Base-by-base conservation (phyloP, 2,888 invertebrate genomes). In the Leucozona laternaria region DNA sequence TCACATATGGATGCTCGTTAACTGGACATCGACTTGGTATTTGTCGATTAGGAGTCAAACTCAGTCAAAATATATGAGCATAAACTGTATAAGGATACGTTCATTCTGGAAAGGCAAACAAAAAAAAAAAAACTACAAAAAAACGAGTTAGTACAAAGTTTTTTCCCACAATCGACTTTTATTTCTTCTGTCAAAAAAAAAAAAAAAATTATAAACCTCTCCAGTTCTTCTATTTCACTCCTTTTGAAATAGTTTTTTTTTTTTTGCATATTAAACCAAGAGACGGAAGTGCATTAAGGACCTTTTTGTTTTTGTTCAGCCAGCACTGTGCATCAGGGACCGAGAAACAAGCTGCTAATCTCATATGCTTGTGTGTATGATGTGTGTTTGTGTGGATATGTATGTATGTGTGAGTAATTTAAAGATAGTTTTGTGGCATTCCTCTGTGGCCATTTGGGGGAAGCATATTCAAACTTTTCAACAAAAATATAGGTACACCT, bases 351-450 rank as follows among this genome's bases (percentile, higher is more conserved):
- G 75, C 71, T 76, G 64, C 70, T 84, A 84, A 84, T 76, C 75
- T 71, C 70, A 31, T 64, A 43, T 79, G 40, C 34, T 53, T 37
- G 37, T 28, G 68, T 25, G 15, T 20, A 13, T 34, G 6, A 15
- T 22, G n/a, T 37, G 34, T 37, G 34, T 53, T 50, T 25, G 55
- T 25, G 28, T n/a, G 11, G 0, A 5, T 20, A 6, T 58, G 20
- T 20, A 5, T 37, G 72, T 28, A n/a, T n/a, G 11, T 50, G 34
- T 76, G 48, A 66, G 66, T 58, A 77, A 77, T 77, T 85, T 77
- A 76, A 72, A 77, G 84, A 76, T 80, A 84, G 72, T 85, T 73
- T 73, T 85, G 85, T 80, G 85, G 85, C 72, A 80, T 80, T 85
- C 73, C 77, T 68, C 62, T 70, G 72, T 73, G 85, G 85, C 50